Conservation (phyloP, 2,888 invertebrate genomes). For the Uloborus plumipes region DNA sequence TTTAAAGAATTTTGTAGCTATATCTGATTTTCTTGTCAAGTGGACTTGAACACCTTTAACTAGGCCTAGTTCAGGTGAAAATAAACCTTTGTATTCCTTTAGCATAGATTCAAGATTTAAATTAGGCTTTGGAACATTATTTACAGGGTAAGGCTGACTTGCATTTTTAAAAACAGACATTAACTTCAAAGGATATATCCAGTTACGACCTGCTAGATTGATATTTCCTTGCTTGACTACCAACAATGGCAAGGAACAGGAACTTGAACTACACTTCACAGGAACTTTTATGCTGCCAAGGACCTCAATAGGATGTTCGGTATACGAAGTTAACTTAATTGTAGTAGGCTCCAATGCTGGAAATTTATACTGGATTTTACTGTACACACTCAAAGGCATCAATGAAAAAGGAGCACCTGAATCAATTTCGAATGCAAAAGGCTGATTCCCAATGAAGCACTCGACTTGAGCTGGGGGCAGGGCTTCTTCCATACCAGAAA, state of each 20-base stretch:
- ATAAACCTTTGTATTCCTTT: background rate
- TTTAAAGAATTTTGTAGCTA: constrained; percentile 10
- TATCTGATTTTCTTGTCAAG: background rate
- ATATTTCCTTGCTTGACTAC: constrained; percentile 3
- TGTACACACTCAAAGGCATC: background rate
- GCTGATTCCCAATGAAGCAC: constrained; percentile 1
- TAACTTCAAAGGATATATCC: background rate
- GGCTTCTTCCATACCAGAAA: too few relatives aligned
- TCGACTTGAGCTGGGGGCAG: too few relatives aligned
- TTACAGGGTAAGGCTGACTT: too few relatives aligned
- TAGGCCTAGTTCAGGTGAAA: constrained; percentile 4
- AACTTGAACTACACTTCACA: background rate
- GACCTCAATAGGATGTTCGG: background rate
- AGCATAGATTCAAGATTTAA: background rate
- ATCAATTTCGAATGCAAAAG: constrained; percentile 6
- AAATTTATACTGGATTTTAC: background rate
- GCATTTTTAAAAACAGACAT: background rate
- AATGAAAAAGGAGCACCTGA: background rate
- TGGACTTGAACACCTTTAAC: constrained; percentile 9
- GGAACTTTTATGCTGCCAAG: background rate
- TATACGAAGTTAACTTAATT: constrained; percentile 8
- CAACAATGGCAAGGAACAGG: background rate
- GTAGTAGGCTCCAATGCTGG: background rate
- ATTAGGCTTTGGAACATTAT: too few relatives aligned
- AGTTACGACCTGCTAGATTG: constrained; percentile 1